These are phyloP conservation scores for Pachycephala philippinensis DNA, from an alignment of 2,113 vertebrate species.

Conservation along the genomic window DNA sequence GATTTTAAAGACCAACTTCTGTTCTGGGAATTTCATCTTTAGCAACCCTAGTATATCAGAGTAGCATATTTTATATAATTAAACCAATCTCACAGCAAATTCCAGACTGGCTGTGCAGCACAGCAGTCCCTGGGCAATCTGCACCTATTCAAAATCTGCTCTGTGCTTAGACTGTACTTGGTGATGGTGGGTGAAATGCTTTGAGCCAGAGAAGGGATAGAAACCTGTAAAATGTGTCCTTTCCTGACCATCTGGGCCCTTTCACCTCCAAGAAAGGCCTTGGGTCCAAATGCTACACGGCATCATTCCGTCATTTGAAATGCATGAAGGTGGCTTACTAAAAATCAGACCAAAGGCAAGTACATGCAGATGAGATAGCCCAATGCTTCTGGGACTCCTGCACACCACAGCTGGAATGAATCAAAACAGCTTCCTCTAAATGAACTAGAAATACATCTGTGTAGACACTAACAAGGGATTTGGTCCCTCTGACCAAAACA, in stretches of 20 bases:
- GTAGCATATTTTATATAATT: not conserved
- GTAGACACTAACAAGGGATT: not conserved
- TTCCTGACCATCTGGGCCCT: not conserved
- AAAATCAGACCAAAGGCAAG: not conserved
- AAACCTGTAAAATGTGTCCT: not conserved
- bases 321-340: not conserved
- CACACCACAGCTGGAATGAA: not conserved
- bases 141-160: not conserved
- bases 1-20: not conserved
- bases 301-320: not conserved
- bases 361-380: not conserved
- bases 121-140: not conserved
- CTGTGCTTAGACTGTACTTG: not conserved
- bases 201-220: not conserved
- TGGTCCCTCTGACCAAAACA: not conserved
- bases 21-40: not conserved
- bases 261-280: not conserved
- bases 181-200: not conserved
- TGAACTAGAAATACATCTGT: not conserved
- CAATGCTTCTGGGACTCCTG: not conserved
- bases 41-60: not conserved
- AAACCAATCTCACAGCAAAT: not conserved
- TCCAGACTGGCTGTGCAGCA: not conserved
- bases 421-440: not conserved
- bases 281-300: not conserved